Conservation (phyloP, 2,797 vertebrate species). For the Mormyrus proboscirostris region DNA sequence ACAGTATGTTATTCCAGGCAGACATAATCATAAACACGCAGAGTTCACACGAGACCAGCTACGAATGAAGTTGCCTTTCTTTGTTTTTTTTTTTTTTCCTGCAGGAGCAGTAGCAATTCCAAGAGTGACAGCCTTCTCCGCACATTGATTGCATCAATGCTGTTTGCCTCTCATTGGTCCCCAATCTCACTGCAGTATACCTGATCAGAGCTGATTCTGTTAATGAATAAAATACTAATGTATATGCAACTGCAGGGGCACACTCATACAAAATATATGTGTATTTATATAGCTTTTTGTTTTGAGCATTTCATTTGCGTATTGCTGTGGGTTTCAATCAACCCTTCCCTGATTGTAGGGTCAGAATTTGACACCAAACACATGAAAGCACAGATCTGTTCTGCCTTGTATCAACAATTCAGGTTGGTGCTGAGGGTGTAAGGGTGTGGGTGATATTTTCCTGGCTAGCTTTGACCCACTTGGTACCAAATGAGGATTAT, state of each 20-base stretch:
- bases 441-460: neutral
- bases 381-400: too few relatives aligned
- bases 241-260: neutral
- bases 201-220: constrained; percentile 47
- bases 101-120: constrained; percentile 55
- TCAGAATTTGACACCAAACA: too few relatives aligned
- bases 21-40: neutral
- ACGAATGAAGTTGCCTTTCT: constrained; percentile 14
- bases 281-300: neutral
- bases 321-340: neutral
- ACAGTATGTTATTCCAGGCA: neutral
- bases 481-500: neutral
- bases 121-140: constrained; percentile 37
- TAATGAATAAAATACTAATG: constrained; percentile 60
- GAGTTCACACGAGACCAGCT: neutral
- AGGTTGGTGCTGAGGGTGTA: too few relatives aligned
- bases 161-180: constrained; percentile 34
- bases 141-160: constrained; percentile 31
- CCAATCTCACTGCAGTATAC: constrained; percentile 28
- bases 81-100: constrained; percentile 22
- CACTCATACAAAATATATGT: neutral
- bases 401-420: too few relatives aligned
- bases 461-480: neutral
- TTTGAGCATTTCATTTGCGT: neutral
- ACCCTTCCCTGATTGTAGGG: neutral